These are phyloP conservation scores for Mya arenaria DNA, from an alignment of 1,140 invertebrate genomes.

Conservation along the genomic window DNA sequence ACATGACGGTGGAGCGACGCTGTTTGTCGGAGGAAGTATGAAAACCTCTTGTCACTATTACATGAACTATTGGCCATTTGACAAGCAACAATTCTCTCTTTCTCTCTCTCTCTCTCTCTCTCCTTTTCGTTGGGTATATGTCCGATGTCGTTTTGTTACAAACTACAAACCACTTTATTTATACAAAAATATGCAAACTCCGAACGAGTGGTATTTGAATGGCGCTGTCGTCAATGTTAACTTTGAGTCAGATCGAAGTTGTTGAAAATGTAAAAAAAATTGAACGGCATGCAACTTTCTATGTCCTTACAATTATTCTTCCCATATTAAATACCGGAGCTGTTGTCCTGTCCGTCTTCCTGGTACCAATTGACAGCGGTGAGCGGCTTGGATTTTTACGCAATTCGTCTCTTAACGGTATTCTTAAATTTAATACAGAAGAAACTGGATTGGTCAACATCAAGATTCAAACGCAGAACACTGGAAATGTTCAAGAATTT, in stretches of 20 bases:
- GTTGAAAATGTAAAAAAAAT: neutral
- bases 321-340: neutral
- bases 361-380: slow-evolving; percentile 1
- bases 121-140: neutral
- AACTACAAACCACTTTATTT: neutral
- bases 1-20: neutral
- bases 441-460: too few species aligned
- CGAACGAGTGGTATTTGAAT: neutral
- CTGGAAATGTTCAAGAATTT: too few species aligned
- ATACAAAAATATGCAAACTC: neutral
- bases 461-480: too few species aligned
- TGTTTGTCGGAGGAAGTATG: neutral
- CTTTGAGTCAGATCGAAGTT: neutral
- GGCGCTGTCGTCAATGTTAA: neutral
- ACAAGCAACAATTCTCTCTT: slow-evolving; percentile 8
- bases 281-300: neutral
- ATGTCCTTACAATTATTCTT: slow-evolving; percentile 7
- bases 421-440: too few species aligned
- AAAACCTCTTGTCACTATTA: neutral
- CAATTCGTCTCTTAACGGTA: neutral
- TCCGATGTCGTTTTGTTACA: neutral
- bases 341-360: neutral
- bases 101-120: too few species aligned
- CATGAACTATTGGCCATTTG: slow-evolving; percentile 19
- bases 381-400: slow-evolving; percentile 4